phyloP scores from a whole-genome alignment of 2,797 vertebrate species.

The Malacoraja senta region DNA sequence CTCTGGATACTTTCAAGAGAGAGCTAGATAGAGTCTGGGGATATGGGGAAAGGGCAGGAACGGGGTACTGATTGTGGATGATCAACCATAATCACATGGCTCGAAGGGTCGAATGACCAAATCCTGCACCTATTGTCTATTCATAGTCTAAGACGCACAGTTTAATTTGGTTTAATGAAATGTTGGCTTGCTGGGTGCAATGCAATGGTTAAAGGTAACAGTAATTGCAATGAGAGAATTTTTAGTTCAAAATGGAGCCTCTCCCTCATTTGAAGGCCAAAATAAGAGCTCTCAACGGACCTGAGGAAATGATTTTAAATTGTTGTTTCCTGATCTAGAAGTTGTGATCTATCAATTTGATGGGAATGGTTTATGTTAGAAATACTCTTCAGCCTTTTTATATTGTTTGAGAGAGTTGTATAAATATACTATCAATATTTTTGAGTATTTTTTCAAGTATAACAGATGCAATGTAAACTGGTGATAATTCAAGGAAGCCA shows the following conservation, averaged over 20 bases:
- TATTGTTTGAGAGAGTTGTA: background rate
- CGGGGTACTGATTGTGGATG: too few species aligned
- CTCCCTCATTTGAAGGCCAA: background rate
- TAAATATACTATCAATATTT: background rate
- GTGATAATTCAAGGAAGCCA: background rate
- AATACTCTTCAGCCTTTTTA: background rate
- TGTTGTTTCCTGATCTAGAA: slow-evolving; percentile 21
- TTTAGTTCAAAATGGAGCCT: background rate
- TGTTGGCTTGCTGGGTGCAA: background rate
- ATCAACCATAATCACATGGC: too few species aligned
- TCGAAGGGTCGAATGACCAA: too few species aligned
- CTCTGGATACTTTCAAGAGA: too few species aligned
- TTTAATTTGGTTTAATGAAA: background rate
- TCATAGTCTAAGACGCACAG: background rate
- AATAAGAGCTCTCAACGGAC: slow-evolving; percentile 15
- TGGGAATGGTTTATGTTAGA: background rate
- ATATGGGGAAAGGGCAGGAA: too few species aligned
- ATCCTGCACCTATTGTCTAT: background rate
- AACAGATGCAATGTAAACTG: background rate
- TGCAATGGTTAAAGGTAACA: background rate
- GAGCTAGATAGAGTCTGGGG: too few species aligned
- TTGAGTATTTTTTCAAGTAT: background rate
- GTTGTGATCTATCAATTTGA: background rate
- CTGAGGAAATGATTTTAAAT: slow-evolving; percentile 26
- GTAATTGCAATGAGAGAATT: background rate